Conservation (phyloP, 1,140 invertebrate species). For the Ericerus pela region DNA sequence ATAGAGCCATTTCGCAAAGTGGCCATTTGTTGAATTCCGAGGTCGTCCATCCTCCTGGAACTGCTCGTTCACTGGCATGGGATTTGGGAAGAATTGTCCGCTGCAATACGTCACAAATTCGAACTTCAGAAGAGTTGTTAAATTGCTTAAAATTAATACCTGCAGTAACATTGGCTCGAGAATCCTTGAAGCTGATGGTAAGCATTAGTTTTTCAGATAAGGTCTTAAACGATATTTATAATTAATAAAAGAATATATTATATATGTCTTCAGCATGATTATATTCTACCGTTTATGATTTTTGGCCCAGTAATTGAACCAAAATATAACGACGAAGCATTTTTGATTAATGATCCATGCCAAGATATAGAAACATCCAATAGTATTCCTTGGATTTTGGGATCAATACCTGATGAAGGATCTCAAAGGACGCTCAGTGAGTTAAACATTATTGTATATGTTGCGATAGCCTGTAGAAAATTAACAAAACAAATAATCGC, state of each 20-base stretch:
- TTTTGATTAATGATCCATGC: not conserved
- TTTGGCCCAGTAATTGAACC: not conserved
- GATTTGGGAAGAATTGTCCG: constrained; percentile 24
- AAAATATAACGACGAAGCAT: not conserved
- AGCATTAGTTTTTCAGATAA: not conserved
- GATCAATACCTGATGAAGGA: not conserved
- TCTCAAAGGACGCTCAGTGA: not conserved
- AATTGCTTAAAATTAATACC: constrained; percentile 38
- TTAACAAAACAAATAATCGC: not conserved
- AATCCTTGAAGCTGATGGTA: constrained; percentile 19
- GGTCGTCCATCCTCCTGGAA: not conserved
- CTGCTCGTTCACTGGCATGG: not conserved
- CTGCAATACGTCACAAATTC: constrained; percentile 33
- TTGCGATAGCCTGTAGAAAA: not conserved
- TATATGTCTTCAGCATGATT: not conserved
- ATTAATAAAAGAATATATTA: no score
- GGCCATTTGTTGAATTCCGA: constrained; percentile 31
- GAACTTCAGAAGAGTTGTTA: constrained; percentile 34
- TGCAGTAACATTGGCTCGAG: constrained; percentile 26
- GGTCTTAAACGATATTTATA: no score
- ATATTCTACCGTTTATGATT: not conserved
- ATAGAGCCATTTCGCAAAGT: constrained; percentile 58
- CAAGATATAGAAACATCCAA: not conserved
- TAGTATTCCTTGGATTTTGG: not conserved
- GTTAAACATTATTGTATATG: no score